Base-by-base conservation (phyloP, 2,113 vertebrate genomes). In the Elachura formosa region DNA sequence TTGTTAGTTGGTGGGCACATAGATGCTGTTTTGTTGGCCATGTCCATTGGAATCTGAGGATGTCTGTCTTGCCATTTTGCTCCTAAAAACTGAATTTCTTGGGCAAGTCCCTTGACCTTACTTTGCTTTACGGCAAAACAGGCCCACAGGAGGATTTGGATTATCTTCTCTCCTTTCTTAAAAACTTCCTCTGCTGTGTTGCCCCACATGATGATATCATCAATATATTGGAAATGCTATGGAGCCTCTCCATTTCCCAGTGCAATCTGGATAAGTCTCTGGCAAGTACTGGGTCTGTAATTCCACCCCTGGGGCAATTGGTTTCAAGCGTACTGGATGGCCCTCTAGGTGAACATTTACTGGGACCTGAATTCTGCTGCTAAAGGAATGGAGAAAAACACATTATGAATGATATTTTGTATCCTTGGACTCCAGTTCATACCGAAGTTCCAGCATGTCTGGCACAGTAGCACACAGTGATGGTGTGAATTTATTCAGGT, bases 11-110 rank as follows among this genome's bases (percentile, higher is more conserved):
- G 4, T 52, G 33, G 18, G 17, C 26, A 36, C 5, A 36, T 36
- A 26, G 22, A 5, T 58, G 36, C 33, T 76, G 8, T 28, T 43
- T 51, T 31, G 9, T 49, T 76, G 11, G 36, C 18, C 8, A 12
- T 0, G 0, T 51, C 33, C 18, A 12, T 15, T 43, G 18, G 14
- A 59, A 51, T 26, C 7, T 76, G 52, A 58, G 22, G 1, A 43
- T 19, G 12, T 36, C 11, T 7, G 6, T 36, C 36, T 59, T 51
- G 14, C 7, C 7, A 16, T 26, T 67, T 59, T 51, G 2, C 6
- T 43, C 36, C 45, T 36, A 26, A 36, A 36, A 68, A 23, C 3
- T 51, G 9, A 33, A 51, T 51, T 85, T 76, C 22, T 26, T 1
- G 0, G 13, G 5, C 9, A 51, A 17, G 11, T 36, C 21, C 9